Conservation (phyloP, 2,113 vertebrate genomes). For the Apteryx mantelli region DNA sequence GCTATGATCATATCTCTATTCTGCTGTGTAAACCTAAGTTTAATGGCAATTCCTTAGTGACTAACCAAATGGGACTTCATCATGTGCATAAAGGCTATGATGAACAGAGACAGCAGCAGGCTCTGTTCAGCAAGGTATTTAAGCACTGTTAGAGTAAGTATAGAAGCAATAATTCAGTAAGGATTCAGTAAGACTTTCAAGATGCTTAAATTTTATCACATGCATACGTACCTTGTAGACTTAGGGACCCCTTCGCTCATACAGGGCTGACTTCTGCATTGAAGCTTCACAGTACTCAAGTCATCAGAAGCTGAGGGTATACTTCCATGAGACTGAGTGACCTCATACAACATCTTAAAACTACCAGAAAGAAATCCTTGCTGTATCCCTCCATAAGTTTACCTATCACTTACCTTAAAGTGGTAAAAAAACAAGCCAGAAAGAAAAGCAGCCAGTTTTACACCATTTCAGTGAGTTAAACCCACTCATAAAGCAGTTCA, state of each 20-base stretch:
- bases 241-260: neutral
- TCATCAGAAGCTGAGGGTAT: neutral
- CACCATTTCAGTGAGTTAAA: neutral
- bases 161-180: neutral
- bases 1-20: neutral
- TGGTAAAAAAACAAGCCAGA: neutral
- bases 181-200: neutral
- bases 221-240: neutral
- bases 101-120: neutral
- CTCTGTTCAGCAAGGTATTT: neutral
- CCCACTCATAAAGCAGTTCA: neutral
- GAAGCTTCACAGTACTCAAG: neutral
- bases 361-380: neutral
- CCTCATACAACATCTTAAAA: neutral
- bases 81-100: neutral
- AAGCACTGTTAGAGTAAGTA: neutral
- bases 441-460: neutral
- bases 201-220: neutral
- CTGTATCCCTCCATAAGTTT: neutral
- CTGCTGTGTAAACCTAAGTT: neutral
- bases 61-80: neutral
- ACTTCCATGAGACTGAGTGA: neutral
- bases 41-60: neutral
- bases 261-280: neutral
- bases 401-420: neutral